Conservation (phyloP, 30 jellyfish, hydroid and myxozoan species). For the Morbakka virulenta region DNA sequence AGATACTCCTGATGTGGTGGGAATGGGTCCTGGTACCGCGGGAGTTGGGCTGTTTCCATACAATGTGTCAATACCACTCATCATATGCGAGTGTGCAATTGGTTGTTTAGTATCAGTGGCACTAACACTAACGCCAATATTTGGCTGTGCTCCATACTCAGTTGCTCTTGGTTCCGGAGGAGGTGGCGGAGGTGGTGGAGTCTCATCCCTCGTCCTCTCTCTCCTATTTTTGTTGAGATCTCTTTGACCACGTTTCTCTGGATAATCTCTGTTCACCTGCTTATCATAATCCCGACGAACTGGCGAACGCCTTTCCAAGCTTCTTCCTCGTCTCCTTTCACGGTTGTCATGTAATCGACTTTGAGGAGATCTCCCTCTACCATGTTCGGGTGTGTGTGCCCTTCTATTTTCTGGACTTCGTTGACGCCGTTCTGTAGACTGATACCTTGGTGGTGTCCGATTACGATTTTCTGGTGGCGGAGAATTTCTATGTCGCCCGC, state of each 20-base stretch:
- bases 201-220: slow-evolving; percentile 65
- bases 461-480: slow-evolving; percentile 40
- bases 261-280: slow-evolving; percentile 32
- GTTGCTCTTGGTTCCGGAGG: slow-evolving; percentile 69
- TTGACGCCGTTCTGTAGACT: slow-evolving; percentile 44
- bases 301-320: slow-evolving; percentile 56
- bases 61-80: neutral
- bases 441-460: slow-evolving; percentile 59
- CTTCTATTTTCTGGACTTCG: slow-evolving; percentile 63
- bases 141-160: neutral
- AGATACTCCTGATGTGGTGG: slow-evolving; percentile 52
- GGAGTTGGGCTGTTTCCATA: slow-evolving; percentile 54
- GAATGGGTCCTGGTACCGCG: slow-evolving; percentile 70
- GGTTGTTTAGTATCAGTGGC: neutral
- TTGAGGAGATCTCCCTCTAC: neutral
- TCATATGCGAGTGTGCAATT: neutral
- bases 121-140: neutral
- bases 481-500: slow-evolving; percentile 57
- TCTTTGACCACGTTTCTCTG: slow-evolving; percentile 59
- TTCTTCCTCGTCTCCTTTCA: slow-evolving; percentile 62
- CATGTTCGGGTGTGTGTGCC: slow-evolving; percentile 51
- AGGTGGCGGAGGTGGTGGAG: slow-evolving; percentile 95
- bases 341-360: neutral
- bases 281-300: slow-evolving; percentile 73
- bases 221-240: slow-evolving; percentile 56